Evolutionary conservation across 2,888 invertebrate species (phyloP).

Genomic region (Cremastinae sp.): DNA sequence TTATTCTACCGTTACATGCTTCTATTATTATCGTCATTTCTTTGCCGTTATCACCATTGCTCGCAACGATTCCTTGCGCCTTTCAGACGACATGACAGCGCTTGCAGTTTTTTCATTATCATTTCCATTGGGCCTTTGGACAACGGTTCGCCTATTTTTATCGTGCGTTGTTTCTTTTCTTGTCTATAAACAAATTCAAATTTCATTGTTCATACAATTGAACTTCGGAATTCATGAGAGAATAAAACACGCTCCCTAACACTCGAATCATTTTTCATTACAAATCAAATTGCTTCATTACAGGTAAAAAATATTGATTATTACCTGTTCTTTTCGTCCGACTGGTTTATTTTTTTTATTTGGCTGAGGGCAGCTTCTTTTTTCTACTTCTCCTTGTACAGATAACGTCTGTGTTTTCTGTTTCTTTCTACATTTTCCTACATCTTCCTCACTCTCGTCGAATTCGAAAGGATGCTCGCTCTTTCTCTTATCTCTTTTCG

Average conservation of each 20-base stretch:
- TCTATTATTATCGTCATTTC: conserved; percentile 26
- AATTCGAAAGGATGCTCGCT: conserved; percentile 14
- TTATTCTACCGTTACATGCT: conserved; percentile 17
- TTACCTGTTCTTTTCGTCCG: background rate
- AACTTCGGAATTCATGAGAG: conserved; percentile 1
- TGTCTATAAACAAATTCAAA: conserved; percentile 7
- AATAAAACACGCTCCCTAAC: conserved; percentile 5
- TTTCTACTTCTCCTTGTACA: background rate
- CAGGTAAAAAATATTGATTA: background rate
- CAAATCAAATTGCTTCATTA: conserved; percentile 21
- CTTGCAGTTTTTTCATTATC: background rate
- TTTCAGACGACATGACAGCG: conserved; percentile 14
- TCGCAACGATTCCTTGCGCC: conserved; percentile 12
- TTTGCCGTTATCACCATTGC: conserved; percentile 25
- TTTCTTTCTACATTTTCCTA: background rate
- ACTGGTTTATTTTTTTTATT: conserved; percentile 6
- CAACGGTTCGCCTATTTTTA: conserved; percentile 4
- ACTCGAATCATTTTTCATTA: conserved; percentile 13
- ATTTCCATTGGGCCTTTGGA: background rate
- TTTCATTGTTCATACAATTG: conserved; percentile 3
- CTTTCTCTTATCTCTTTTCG: conserved; percentile 15
- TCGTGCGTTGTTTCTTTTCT: background rate
- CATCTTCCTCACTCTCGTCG: conserved; percentile 12
- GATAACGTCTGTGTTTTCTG: conserved; percentile 8
- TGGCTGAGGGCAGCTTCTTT: background rate